Evolutionary conservation across 1,140 invertebrate genomes (phyloP), one percentile per base, ranked within the genome.

Genomic region (Akabosia matsudoensis): DNA sequence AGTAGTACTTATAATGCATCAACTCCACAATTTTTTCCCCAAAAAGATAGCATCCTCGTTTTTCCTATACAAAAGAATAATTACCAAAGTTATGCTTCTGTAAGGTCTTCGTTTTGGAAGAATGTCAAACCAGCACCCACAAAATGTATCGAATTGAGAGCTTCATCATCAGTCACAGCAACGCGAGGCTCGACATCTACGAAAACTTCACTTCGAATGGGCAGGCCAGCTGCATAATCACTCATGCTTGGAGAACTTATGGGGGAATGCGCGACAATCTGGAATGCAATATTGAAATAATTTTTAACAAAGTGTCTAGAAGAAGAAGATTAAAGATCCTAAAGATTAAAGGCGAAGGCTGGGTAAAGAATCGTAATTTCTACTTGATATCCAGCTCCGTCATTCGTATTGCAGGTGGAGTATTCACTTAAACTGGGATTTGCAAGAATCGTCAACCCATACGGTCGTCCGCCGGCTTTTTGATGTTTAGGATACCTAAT

Each of bases 1-100:
- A 77, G 73, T 81, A 81, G 33, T 78, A 81, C 0, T 77, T 51
- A 28, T 81, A 81, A 54, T 67, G 76, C n/a, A 24, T 67, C 34
- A 81, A 33, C 33, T 33, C n/a, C 18, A 18, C 7, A 18, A 28
- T 10, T 67, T 67, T 67, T 7, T 81, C 80, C 10, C 51, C 51
- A 10, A 28, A 10, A 13, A 79, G 77, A 37, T 81, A 81, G 34
- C 80, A 81, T 1, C 70, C 33, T 22, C 80, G 24, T 33, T 76
- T 78, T 24, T 77, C 54, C 79, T 10, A 45, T 45, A 45, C 7
- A 56, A 56, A 10, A 56, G 54, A 22, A 56, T 45, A 45, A 45
- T n/a, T n/a, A n/a, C n/a, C n/a, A n/a, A n/a, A n/a, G n/a, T n/a
- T n/a, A n/a, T n/a, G n/a, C n/a, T n/a, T n/a, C n/a, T n/a, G n/a